Percentiles rank a stretch among this genome's conserved stretches.
Evolutionary conservation across 2,113 vertebrate genomes (phyloP).

Genomic region (Datnioides undecimradiatus): DNA sequence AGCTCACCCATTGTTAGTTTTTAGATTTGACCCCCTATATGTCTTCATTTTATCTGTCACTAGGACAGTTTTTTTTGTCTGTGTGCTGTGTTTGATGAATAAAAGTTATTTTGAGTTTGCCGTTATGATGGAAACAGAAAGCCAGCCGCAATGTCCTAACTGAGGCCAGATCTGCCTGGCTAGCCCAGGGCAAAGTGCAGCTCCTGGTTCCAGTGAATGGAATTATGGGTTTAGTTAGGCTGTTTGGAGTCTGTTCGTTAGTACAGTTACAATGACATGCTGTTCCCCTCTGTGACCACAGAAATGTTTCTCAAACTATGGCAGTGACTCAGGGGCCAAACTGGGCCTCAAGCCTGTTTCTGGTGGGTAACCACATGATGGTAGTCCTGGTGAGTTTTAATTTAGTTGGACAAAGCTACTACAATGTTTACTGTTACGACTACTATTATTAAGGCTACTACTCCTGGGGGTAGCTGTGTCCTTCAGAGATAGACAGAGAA

Average conservation of each 20-base stretch:
- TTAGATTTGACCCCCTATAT: not conserved
- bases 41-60: not conserved
- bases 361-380: not conserved
- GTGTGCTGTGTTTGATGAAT: not conserved
- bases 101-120: not conserved
- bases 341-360: not conserved
- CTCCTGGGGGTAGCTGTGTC: not conserved
- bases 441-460: not conserved
- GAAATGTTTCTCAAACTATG: conserved; percentile 14
- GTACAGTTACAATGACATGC: not conserved
- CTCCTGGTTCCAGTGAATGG: conserved; percentile 25
- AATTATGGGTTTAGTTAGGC: conserved; percentile 19
- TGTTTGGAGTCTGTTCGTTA: conserved; percentile 28
- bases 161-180: conserved; percentile 12
- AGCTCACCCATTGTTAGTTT: not conserved
- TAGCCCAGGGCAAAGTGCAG: conserved; percentile 1
- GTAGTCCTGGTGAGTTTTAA: not conserved
- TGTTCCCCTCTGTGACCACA: conserved; percentile 11
- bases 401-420: not conserved
- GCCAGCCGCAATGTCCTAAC: not conserved
- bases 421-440: not conserved
- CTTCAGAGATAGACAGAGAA: too few relatives aligned
- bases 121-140: conserved; percentile 2
- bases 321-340: not conserved
- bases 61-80: not conserved